A percentile compares a stretch with the other conserved stretches of the same genome.
Evolutionary conservation across 2,797 vertebrate genomes (phyloP).

Genomic region (Silurus aristotelis): DNA sequence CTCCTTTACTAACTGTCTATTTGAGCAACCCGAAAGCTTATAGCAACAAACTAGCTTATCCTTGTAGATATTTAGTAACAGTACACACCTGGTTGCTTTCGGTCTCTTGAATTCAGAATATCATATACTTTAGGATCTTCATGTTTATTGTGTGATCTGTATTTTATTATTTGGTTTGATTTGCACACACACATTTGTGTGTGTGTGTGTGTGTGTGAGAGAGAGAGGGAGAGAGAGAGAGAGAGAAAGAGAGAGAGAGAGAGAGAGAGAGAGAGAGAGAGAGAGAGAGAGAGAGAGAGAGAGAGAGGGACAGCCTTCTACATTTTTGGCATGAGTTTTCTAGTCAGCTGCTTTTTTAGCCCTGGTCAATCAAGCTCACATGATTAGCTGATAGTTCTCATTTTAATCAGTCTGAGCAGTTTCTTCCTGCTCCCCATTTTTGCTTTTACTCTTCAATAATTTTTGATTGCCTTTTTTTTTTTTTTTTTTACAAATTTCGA

Average conservation of each 20-base stretch:
- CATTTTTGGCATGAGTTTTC: slow-evolving; percentile 38
- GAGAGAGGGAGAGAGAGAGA: slow-evolving; percentile 17
- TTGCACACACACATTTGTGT: background rate
- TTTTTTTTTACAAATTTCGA: background rate
- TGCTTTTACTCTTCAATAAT: slow-evolving; percentile 15
- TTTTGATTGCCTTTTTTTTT: background rate
- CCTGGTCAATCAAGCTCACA: slow-evolving; percentile 75
- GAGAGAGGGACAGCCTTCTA: slow-evolving; percentile 19
- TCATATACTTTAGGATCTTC: too few species aligned
- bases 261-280: background rate
- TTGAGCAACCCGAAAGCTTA: background rate
- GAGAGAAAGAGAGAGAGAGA: slow-evolving; percentile 9
- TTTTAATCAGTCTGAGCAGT: slow-evolving; percentile 60
- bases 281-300: slow-evolving; percentile 22
- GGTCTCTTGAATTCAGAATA: background rate
- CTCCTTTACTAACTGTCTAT: background rate
- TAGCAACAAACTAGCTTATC: background rate
- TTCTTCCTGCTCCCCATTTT: slow-evolving; percentile 26
- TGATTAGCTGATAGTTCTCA: slow-evolving; percentile 70
- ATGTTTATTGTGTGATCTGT: background rate
- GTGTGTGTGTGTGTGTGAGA: background rate
- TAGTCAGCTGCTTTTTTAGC: slow-evolving; percentile 69
- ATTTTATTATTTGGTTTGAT: background rate
- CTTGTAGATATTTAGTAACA: background rate
- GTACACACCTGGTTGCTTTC: background rate